A percentile compares a stretch with the other conserved stretches of the same genome.
Evolutionary conservation across 2,797 vertebrate species (phyloP).

Genomic region (Acestrorhynchus altus): DNA sequence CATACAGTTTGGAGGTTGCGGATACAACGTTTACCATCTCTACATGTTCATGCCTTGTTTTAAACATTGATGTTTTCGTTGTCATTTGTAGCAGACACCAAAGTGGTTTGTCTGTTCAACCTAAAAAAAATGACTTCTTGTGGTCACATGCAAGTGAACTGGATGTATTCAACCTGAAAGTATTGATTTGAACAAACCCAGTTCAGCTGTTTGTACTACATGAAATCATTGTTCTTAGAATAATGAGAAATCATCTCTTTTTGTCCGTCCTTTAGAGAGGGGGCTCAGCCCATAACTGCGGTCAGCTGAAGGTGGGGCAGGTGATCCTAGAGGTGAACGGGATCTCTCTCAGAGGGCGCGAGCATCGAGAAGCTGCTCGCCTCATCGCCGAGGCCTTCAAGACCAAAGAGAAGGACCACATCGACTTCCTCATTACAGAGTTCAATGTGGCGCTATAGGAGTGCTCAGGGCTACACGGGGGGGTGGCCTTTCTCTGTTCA

Average conservation of each 20-base stretch:
- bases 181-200: too few species aligned
- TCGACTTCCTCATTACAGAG: slow-evolving; percentile 96
- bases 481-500: not conserved
- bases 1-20: too few species aligned
- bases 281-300: slow-evolving; percentile 93
- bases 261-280: slow-evolving; percentile 78
- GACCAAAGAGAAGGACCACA: slow-evolving; percentile 91
- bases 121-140: too few species aligned
- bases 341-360: slow-evolving; percentile 85
- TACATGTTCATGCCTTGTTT: too few species aligned
- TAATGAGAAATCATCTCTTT: slow-evolving; percentile 9
- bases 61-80: too few species aligned
- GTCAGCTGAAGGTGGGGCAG: slow-evolving; percentile 96
- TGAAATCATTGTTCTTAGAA: too few species aligned
- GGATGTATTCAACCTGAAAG: too few species aligned
- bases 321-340: slow-evolving; percentile 96
- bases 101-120: too few species aligned
- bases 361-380: slow-evolving; percentile 91
- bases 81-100: too few species aligned
- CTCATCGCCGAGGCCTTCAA: slow-evolving; percentile 98
- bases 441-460: slow-evolving; percentile 93
- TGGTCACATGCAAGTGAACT: too few species aligned
- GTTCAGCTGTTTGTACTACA: too few species aligned
- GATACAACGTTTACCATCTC: too few species aligned
- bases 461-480: not conserved